Percentiles rank a stretch among this genome's conserved stretches.
phyloP scores from a whole-genome alignment of 2,888 invertebrate genomes.

The Empis stercorea region DNA sequence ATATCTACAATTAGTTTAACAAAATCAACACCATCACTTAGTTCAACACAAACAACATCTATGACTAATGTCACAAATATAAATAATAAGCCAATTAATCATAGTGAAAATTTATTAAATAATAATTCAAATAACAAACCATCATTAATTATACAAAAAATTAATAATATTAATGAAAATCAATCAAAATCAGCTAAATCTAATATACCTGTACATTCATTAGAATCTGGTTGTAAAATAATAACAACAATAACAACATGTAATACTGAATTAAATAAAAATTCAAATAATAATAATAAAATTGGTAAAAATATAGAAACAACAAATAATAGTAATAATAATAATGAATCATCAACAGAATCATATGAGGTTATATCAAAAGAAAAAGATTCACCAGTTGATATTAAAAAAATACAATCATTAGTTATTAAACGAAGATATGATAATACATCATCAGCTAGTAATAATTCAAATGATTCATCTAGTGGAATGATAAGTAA shows the following conservation, averaged over 20 bases:
- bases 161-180: not conserved
- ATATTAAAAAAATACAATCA: not conserved
- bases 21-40: no score
- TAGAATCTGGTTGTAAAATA: not conserved
- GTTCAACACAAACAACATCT: no score
- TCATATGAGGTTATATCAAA: slow-evolving; percentile 29
- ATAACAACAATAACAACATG: not conserved
- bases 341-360: slow-evolving; percentile 13
- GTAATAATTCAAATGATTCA: not conserved
- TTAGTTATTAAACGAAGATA: not conserved
- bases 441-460: not conserved
- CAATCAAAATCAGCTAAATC: not conserved
- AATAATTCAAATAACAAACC: not conserved
- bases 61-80: no score
- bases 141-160: not conserved
- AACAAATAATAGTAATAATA: not conserved
- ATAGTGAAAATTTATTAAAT: not conserved
- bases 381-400: not conserved
- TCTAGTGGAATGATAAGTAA: not conserved
- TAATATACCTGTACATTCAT: not conserved
- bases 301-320: slow-evolving; percentile 2
- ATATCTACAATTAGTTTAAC: no score
- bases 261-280: not conserved
- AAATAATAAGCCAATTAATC: not conserved
- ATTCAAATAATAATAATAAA: not conserved